These are phyloP conservation scores for Microctonus aethiopoides DNA, from an alignment of 2,888 invertebrate species.

Conservation along the genomic window DNA sequence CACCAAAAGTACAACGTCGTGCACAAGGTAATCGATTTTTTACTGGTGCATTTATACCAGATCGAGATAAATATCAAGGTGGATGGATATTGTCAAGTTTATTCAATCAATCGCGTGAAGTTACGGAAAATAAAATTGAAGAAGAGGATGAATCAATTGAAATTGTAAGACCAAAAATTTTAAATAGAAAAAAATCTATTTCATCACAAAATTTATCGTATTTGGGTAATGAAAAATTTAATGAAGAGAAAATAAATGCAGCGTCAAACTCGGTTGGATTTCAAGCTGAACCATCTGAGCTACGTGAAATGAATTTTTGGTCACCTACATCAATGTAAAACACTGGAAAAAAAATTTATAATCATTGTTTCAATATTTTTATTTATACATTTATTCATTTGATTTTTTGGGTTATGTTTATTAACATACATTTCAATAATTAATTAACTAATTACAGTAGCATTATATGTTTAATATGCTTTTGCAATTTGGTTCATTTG, in stretches of 20 bases:
- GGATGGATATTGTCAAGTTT: constrained; percentile 77
- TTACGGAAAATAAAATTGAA: constrained; percentile 72
- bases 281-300: constrained; percentile 76
- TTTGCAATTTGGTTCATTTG: not conserved
- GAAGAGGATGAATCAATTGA: constrained; percentile 68
- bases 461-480: no score
- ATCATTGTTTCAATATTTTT: no score
- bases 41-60: constrained; percentile 68
- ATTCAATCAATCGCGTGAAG: constrained; percentile 75
- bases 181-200: constrained; percentile 64
- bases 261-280: constrained; percentile 48
- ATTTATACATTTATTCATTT: no score
- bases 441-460: no score
- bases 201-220: constrained; percentile 64
- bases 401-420: no score
- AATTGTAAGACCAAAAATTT: constrained; percentile 52
- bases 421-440: no score
- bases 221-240: constrained; percentile 49
- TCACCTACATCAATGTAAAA: constrained; percentile 84
- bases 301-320: constrained; percentile 88
- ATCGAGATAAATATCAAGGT: constrained; percentile 66
- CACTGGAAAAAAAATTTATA: no score
- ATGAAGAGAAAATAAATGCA: not conserved
- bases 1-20: constrained; percentile 70
- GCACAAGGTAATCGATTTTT: constrained; percentile 73